phyloP scores from a whole-genome alignment of 2,888 invertebrate species.

The Bedellia somnulentella region DNA sequence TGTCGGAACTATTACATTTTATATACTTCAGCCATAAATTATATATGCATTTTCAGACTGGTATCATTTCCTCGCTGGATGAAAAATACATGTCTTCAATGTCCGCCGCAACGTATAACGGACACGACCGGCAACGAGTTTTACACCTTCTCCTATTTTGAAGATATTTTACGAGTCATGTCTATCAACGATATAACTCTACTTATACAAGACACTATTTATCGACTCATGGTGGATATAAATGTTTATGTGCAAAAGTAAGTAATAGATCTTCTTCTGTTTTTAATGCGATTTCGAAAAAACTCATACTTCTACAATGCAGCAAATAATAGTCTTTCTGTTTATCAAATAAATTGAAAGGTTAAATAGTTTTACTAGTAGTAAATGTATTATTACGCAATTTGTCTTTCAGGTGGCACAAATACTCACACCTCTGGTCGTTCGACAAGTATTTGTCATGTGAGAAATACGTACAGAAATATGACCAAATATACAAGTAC shows the following conservation, averaged over 20 bases:
- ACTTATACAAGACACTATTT: constrained; percentile 68
- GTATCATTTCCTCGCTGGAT: constrained; percentile 84
- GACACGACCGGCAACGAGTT: constrained; percentile 58
- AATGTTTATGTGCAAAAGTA: constrained; percentile 64
- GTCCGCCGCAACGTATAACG: constrained; percentile 62
- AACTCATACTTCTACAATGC: neutral
- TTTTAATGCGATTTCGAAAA: neutral
- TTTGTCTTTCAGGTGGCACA: constrained; percentile 76
- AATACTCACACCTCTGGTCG: constrained; percentile 75
- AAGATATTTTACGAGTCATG: constrained; percentile 73
- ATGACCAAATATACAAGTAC: constrained; percentile 59
- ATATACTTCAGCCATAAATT: too few species aligned
- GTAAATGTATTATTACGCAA: too few species aligned
- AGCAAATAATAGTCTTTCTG: too few species aligned
- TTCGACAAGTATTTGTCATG: constrained; percentile 74
- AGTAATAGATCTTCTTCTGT: too few species aligned
- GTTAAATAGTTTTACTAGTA: too few species aligned
- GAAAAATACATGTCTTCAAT: constrained; percentile 76
- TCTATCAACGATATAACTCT: constrained; percentile 69
- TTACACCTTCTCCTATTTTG: constrained; percentile 75
- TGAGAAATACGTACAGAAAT: constrained; percentile 73
- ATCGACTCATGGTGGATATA: constrained; percentile 67
- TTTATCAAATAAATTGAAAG: too few species aligned
- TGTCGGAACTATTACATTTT: too few species aligned
- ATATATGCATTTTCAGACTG: constrained; percentile 61